phyloP scores from a whole-genome alignment of 2,888 invertebrate genomes.

The Agrilus cyanescens region DNA sequence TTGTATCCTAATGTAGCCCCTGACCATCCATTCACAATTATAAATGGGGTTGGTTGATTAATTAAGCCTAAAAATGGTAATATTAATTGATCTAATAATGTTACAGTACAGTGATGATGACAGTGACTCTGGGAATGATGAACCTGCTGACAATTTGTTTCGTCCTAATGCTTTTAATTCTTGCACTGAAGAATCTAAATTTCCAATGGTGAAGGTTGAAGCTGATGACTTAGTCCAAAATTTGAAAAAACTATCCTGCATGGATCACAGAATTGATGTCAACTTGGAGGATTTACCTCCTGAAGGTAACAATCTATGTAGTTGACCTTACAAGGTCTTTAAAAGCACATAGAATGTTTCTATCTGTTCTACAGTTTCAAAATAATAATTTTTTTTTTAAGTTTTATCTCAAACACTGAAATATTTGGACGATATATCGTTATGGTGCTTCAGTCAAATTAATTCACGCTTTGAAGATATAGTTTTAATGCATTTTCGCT shows the following conservation, averaged over 20 bases:
- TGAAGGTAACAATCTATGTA: constrained; percentile 23
- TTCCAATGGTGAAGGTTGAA: constrained; percentile 12
- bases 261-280: constrained; percentile 16
- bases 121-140: constrained; percentile 80
- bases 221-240: constrained; percentile 18
- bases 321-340: no score
- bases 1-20: constrained; percentile 62
- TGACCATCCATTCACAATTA: constrained; percentile 21
- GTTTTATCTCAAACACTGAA: constrained; percentile 80
- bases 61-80: background rate
- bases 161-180: constrained; percentile 12
- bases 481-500: constrained; percentile 58
- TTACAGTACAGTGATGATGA: constrained; percentile 74
- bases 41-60: background rate
- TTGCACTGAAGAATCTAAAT: constrained; percentile 11
- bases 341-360: no score
- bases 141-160: constrained; percentile 59
- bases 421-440: constrained; percentile 81
- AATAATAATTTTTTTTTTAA: constrained; percentile 30
- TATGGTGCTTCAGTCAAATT: constrained; percentile 80
- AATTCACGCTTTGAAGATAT: constrained; percentile 77
- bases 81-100: constrained; percentile 3
- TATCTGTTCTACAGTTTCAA: constrained; percentile 7
- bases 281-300: constrained; percentile 26
- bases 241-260: constrained; percentile 16